Percentiles rank a stretch among this genome's conserved stretches.
These are phyloP conservation scores for Drosophila mettleri DNA, from an alignment of 2,888 invertebrate genomes.

Conservation along the genomic window DNA sequence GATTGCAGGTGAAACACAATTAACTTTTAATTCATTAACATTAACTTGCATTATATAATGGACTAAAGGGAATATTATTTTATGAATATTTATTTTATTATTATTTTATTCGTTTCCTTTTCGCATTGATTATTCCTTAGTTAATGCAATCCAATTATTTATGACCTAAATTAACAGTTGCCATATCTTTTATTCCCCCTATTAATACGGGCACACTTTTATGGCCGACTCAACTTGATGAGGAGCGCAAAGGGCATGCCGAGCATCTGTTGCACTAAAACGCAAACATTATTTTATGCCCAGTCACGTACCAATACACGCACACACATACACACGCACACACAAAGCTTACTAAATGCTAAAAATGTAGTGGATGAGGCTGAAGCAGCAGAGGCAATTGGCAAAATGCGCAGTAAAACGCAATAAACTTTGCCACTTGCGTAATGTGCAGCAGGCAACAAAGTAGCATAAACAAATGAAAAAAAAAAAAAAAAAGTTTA, in stretches of 20 bases:
- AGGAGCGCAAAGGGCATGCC: not conserved
- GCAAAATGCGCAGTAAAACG: conserved; percentile 66
- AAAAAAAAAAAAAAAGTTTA: conserved; percentile 59
- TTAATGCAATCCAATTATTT: not conserved
- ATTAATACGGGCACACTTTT: conserved; percentile 42
- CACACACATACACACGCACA: conserved; percentile 1
- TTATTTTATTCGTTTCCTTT: not conserved
- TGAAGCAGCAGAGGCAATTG: conserved; percentile 14
- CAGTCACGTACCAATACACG: conserved; percentile 39
- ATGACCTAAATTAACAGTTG: not conserved
- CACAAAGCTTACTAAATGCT: conserved; percentile 42
- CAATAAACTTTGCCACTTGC: conserved; percentile 73
- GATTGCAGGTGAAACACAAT: conserved; percentile 50
- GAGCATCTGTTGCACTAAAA: conserved; percentile 38
- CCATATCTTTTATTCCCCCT: conserved; percentile 11
- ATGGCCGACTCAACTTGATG: conserved; percentile 10
- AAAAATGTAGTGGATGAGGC: conserved; percentile 25
- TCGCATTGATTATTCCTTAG: not conserved
- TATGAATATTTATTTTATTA: not conserved
- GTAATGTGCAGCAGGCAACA: conserved; percentile 65
- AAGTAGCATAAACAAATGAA: conserved; percentile 64
- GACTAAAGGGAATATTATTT: not conserved
- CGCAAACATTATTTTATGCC: conserved; percentile 27
- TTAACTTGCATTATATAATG: conserved; percentile 36
- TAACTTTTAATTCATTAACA: conserved; percentile 46